Conservation (phyloP, 2,113 vertebrate species). For the Hemicordylus capensis region DNA sequence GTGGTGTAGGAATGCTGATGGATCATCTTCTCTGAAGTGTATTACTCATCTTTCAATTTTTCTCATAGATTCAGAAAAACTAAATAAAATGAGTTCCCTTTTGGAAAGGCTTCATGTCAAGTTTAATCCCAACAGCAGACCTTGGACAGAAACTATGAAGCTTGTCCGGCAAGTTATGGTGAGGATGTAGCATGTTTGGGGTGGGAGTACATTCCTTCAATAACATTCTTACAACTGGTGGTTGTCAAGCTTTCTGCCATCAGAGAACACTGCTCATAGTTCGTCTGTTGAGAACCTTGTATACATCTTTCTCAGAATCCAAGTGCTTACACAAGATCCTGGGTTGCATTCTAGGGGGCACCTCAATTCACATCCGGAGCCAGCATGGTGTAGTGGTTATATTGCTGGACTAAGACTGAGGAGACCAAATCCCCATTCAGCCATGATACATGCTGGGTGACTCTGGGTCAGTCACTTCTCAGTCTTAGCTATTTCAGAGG, state of each 20-base stretch:
- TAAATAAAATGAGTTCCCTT: constrained; percentile 88
- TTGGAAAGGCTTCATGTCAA: constrained; percentile 93
- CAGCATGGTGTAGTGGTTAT: too few species aligned
- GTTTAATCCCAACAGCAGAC: constrained; percentile 90
- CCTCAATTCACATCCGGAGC: neutral
- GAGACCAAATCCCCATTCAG: too few species aligned
- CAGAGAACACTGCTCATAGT: neutral
- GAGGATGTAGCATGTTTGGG: constrained; percentile 56
- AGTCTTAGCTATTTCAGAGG: too few species aligned
- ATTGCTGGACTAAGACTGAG: too few species aligned
- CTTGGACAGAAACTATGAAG: constrained; percentile 97
- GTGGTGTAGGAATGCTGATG: neutral
- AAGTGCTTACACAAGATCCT: neutral
- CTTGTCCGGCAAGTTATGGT: constrained; percentile 97
- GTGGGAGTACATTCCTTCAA: neutral
- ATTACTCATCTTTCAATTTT: constrained; percentile 27
- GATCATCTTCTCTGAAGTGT: neutral
- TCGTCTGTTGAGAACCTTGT: neutral
- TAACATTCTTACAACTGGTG: neutral
- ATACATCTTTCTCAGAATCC: neutral
- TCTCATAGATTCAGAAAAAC: constrained; percentile 72
- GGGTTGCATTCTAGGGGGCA: neutral
- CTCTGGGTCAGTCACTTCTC: too few species aligned
- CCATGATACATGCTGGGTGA: too few species aligned
- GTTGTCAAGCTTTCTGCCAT: neutral